These are phyloP conservation scores for Psephotus haematonotus DNA, from an alignment of 2,113 vertebrate species.

Conservation along the genomic window DNA sequence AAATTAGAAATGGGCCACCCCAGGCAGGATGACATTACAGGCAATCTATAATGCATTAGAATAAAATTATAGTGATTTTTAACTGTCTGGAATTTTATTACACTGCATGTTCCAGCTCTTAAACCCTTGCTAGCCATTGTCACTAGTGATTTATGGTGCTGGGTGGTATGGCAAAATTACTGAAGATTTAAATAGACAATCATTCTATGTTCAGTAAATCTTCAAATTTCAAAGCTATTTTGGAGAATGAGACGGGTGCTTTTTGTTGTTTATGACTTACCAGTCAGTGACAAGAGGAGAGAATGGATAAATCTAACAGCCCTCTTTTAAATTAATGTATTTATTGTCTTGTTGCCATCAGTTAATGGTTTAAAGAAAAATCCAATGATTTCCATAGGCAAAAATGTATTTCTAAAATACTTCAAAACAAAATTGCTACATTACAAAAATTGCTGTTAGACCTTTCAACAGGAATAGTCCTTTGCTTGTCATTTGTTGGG, in stretches of 20 bases:
- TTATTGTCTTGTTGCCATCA: constrained; percentile 24
- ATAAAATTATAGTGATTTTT: constrained; percentile 99
- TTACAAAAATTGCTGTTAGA: neutral
- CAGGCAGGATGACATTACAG: constrained; percentile 96
- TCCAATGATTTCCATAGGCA: constrained; percentile 4
- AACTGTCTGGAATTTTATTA: constrained; percentile 99
- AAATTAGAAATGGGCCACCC: constrained; percentile 99
- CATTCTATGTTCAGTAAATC: constrained; percentile 88
- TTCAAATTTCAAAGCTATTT: constrained; percentile 84
- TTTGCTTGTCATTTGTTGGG: neutral
- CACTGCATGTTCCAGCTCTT: constrained; percentile 92
- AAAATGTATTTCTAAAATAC: neutral
- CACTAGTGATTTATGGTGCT: constrained; percentile 91
- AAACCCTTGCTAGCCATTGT: constrained; percentile 91
- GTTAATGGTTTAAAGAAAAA: constrained; percentile 30
- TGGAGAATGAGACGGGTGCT: constrained; percentile 80
- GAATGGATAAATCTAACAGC: constrained; percentile 59
- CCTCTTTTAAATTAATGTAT: constrained; percentile 48
- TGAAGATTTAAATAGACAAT: constrained; percentile 89
- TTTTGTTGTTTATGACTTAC: constrained; percentile 77
- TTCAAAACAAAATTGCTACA: neutral
- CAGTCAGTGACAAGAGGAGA: constrained; percentile 57
- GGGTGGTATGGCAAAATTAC: constrained; percentile 87
- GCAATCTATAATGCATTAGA: constrained; percentile 99
- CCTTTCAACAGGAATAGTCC: neutral